These are phyloP conservation scores for Nebria salina DNA, from an alignment of 2,888 invertebrate species.

Conservation along the genomic window DNA sequence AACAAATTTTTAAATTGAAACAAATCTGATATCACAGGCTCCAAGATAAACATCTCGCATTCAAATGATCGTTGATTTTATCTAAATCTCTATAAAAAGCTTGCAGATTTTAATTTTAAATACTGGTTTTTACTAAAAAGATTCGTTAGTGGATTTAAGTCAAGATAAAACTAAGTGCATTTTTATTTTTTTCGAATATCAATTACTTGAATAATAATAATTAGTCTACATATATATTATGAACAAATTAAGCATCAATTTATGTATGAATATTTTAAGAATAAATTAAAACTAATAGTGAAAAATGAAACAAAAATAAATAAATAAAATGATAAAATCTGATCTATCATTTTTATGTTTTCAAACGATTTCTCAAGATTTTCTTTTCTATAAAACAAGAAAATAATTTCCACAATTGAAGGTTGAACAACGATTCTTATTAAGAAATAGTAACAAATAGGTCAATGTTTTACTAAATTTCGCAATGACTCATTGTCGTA, in stretches of 20 bases:
- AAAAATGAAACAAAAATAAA: too few relatives aligned
- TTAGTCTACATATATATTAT: too few relatives aligned
- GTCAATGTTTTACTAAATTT: conserved; percentile 16
- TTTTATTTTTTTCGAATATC: neutral
- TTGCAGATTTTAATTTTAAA: neutral
- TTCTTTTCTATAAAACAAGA: neutral
- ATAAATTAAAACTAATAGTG: too few relatives aligned
- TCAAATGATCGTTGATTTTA: neutral
- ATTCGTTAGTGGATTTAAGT: neutral
- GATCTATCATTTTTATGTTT: neutral
- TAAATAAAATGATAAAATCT: neutral
- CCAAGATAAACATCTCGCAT: neutral
- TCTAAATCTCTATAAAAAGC: neutral
- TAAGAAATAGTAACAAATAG: conserved; percentile 17
- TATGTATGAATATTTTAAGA: too few relatives aligned
- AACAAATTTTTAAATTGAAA: neutral
- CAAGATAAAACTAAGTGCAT: neutral
- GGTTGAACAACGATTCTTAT: conserved; percentile 4
- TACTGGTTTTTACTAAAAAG: neutral
- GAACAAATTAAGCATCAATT: too few relatives aligned
- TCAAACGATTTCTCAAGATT: neutral
- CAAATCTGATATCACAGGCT: neutral
- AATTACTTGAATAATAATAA: too few relatives aligned
- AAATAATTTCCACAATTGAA: conserved; percentile 1
- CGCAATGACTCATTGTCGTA: conserved; percentile 12